Base-by-base conservation (phyloP, 2,888 invertebrate species). In the Apantesis nais region DNA sequence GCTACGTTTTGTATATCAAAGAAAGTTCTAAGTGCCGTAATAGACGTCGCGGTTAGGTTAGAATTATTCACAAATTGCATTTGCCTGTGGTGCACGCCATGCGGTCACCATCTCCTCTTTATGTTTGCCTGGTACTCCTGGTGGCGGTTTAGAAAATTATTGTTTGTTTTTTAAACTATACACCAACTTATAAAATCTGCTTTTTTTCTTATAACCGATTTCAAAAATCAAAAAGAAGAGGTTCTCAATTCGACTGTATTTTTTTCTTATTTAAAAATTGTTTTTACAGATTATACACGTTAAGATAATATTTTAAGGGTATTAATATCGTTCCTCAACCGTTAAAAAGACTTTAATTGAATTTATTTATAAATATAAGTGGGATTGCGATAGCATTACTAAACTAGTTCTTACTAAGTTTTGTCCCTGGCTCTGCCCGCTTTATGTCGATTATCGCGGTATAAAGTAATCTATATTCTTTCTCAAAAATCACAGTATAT, bases 1-100 rank as follows among this genome's bases (percentile, higher is more conserved):
- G 19, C 29, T 66, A 60, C 16, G 22, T 22, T 67, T 60, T 62
- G 68, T 69, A 77, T 71, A 71, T 68, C 69, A 74, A 71, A 77
- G 70, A 72, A 34, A 64, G n/a, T 34, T 34, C 29, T 78, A 73
- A 83, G 79, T 81, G 79, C 80, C 81, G 80, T 75, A 83, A 82
- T 85, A 79, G 78, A 72, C 58, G 48, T 31, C 55, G 70, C 34
- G 66, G 71, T 78, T 73, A 74, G 78, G 63, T 73, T 76, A 55
- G 66, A 78, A 83, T 82, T 80, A 82, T 81, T 79, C 81, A 85
- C 76, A 74, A 80, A 76, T 79, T 75, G 79, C 75, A 75, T 77
- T 76, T 74, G 75, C 73, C 73, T 66, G 1, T 60, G 71, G 2
- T 55, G 70, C 85, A 86, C 84, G 86, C 86, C 80, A 85, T 85